These are phyloP conservation scores for Apantesis nais DNA, from an alignment of 2,888 invertebrate genomes.

Conservation along the genomic window DNA sequence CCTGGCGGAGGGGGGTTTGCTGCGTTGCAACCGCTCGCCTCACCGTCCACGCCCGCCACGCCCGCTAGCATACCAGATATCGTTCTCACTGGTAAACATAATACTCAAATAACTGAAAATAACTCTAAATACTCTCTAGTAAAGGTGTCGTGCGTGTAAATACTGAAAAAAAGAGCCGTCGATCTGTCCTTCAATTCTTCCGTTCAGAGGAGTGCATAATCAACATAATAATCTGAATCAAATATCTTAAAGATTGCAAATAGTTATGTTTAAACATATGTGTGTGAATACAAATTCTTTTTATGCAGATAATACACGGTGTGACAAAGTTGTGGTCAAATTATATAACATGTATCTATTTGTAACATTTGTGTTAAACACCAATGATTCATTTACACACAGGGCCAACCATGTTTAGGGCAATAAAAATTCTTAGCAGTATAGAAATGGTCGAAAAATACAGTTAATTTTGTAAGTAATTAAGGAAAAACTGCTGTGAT, in stretches of 20 bases:
- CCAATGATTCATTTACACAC: too few species aligned
- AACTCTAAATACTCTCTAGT: not conserved
- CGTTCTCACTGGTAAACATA: constrained; percentile 82
- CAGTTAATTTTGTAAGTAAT: too few species aligned
- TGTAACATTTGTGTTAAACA: not conserved
- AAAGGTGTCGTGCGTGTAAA: not conserved
- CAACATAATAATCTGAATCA: not conserved
- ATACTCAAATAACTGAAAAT: not conserved
- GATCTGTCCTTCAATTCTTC: not conserved
- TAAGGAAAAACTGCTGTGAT: too few species aligned
- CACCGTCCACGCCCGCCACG: constrained; percentile 85
- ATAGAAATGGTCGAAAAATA: too few species aligned
- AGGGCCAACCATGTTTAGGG: too few species aligned
- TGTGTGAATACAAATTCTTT: not conserved
- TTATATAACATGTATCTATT: not conserved
- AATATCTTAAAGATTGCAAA: not conserved
- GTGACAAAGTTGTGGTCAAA: not conserved
- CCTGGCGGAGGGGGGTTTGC: constrained; percentile 85
- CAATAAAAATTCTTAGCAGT: too few species aligned
- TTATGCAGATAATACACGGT: not conserved
- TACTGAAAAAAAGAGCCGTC: not conserved
- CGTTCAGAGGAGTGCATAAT: not conserved
- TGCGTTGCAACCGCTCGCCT: constrained; percentile 80
- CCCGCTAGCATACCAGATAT: constrained; percentile 94
- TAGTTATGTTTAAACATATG: not conserved